Evolutionary conservation across 1,140 invertebrate species (phyloP).

Genomic region (Protaetia brevitarsis): DNA sequence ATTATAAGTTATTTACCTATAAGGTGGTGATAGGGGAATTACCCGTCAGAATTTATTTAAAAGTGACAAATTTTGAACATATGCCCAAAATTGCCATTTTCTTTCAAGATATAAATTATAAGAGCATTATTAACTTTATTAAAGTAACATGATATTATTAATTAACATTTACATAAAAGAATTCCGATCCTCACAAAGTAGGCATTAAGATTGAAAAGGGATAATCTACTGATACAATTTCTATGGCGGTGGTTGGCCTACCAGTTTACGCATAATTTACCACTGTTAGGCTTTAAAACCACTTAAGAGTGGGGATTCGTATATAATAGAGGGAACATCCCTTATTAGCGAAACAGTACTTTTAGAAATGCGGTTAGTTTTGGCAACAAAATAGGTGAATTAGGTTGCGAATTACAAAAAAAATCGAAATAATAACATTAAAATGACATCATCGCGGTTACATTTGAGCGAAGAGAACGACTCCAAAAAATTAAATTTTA

Average conservation of each 20-base stretch:
- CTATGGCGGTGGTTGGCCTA: constrained; percentile 27
- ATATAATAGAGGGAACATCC: constrained; percentile 32
- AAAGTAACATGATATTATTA: no score
- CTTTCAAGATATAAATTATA: no score
- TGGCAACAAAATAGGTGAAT: constrained; percentile 27
- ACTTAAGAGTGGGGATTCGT: constrained; percentile 28
- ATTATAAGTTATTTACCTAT: no score
- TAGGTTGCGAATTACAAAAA: not conserved
- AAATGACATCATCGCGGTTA: constrained; percentile 23
- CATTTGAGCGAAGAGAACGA: constrained; percentile 36
- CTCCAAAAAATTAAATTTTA: constrained; percentile 47
- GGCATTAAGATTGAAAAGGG: no score
- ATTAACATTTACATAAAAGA: no score
- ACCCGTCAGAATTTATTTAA: no score
- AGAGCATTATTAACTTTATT: no score
- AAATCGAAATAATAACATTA: not conserved
- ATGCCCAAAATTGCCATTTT: no score
- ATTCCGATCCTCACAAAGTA: no score
- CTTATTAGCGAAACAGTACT: constrained; percentile 25
- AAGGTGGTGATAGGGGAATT: no score
- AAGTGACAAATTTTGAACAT: no score
- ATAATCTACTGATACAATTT: not conserved
- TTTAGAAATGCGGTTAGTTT: constrained; percentile 26
- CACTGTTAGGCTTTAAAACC: constrained; percentile 27
- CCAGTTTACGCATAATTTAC: constrained; percentile 43